These are phyloP conservation scores for Sylvicapra grimmia DNA, from an alignment of 2,113 vertebrate genomes.

Conservation along the genomic window DNA sequence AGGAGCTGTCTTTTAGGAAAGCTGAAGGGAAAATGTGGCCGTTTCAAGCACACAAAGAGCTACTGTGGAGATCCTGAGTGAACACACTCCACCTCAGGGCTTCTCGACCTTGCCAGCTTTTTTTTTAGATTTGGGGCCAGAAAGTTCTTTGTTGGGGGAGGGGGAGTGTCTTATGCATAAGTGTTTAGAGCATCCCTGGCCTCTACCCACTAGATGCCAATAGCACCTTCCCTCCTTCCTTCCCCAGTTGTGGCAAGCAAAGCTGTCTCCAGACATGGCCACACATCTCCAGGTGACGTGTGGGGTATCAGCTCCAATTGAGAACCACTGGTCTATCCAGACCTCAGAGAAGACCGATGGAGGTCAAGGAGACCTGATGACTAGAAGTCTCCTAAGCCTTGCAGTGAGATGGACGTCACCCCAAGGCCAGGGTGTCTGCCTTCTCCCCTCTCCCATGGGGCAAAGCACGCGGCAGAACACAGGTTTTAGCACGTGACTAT, in stretches of 20 bases:
- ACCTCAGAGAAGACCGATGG: neutral
- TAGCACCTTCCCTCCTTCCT: neutral
- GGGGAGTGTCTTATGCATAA: neutral
- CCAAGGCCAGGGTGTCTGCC: neutral
- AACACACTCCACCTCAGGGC: neutral
- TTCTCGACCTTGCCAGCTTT: neutral
- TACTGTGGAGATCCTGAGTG: neutral
- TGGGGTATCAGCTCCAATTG: neutral
- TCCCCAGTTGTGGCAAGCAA: neutral
- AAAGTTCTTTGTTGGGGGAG: neutral
- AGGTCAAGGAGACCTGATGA: neutral
- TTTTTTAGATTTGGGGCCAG: neutral
- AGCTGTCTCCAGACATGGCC: neutral
- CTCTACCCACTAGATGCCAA: neutral
- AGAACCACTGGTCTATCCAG: neutral
- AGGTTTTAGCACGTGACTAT: neutral
- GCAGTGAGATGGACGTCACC: neutral
- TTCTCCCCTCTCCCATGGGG: neutral
- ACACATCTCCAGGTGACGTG: neutral
- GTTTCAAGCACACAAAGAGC: neutral
- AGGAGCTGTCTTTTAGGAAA: neutral
- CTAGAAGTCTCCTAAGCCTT: neutral
- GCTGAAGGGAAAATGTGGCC: neutral
- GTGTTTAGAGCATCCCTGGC: neutral
- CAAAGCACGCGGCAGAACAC: neutral